Percentiles rank a stretch among this genome's conserved stretches.
Evolutionary conservation across 2,113 vertebrate genomes (phyloP).

Genomic region (Dolichallabes microphthalmus): DNA sequence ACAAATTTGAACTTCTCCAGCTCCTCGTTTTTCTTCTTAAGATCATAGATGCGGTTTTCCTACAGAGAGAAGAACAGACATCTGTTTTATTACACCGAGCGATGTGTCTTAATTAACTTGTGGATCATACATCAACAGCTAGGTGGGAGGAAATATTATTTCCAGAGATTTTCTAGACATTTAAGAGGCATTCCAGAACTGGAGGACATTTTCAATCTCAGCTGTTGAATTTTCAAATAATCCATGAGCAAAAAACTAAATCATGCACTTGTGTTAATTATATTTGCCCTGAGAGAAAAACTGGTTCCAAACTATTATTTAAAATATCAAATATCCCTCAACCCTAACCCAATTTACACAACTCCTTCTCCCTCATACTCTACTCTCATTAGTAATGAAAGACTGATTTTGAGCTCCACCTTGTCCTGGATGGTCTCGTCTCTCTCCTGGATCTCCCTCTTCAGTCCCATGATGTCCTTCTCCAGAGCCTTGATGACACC

Average conservation of each 20-base stretch:
- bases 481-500: conserved; percentile 81
- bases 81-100: too few species aligned
- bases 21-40: conserved; percentile 86
- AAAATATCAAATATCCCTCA: too few species aligned
- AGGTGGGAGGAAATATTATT: not conserved
- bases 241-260: too few species aligned
- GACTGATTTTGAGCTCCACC: conserved; percentile 65
- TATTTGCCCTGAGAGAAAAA: too few species aligned
- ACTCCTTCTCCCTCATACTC: not conserved
- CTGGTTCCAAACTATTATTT: too few species aligned
- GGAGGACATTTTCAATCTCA: too few species aligned
- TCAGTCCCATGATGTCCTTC: conserved; percentile 80
- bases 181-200: too few species aligned
- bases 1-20: conserved; percentile 85
- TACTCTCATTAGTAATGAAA: not conserved
- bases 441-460: conserved; percentile 81
- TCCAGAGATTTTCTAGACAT: not conserved
- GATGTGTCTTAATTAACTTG: not conserved
- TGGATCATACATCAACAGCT: not conserved
- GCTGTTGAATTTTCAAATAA: too few species aligned
- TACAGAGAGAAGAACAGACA: conserved; percentile 53
- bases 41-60: conserved; percentile 80
- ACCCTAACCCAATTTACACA: too few species aligned
- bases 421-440: conserved; percentile 83
- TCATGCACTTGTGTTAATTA: too few species aligned